Evolutionary conservation across 2,797 vertebrate species (phyloP).

Genomic region (Enteromius argenteus): DNA sequence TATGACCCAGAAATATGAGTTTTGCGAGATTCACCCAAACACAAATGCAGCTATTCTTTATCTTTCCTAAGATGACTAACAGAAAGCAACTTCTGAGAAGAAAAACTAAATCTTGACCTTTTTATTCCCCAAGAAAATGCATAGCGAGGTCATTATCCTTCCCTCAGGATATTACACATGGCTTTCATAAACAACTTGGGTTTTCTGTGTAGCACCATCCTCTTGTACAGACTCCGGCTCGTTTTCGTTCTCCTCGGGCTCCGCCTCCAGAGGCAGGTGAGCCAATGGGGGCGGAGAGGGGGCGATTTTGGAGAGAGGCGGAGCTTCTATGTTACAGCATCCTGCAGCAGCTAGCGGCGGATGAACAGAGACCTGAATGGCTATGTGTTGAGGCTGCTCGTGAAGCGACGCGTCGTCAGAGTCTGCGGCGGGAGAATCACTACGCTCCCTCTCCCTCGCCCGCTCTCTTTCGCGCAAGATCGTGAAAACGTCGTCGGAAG

Average conservation of each 20-base stretch:
- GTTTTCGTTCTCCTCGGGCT: slow-evolving; percentile 42
- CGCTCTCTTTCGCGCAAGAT: slow-evolving; percentile 85
- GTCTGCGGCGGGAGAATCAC: slow-evolving; percentile 88
- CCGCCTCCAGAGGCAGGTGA: slow-evolving; percentile 48
- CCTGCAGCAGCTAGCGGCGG: slow-evolving; percentile 74
- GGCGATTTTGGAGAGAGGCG: slow-evolving; percentile 64
- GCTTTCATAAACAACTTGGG: slow-evolving; percentile 92
- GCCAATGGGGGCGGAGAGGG: slow-evolving; percentile 55
- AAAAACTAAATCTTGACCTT: slow-evolving; percentile 55
- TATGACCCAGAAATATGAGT: not conserved
- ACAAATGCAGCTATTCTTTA: not conserved
- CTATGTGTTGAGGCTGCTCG: slow-evolving; percentile 93
- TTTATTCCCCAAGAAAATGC: slow-evolving; percentile 80
- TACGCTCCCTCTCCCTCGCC: slow-evolving; percentile 78
- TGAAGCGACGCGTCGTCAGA: slow-evolving; percentile 92
- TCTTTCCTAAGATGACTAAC: not conserved
- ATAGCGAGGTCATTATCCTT: slow-evolving; percentile 78
- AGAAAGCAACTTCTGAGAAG: not conserved
- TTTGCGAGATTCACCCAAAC: slow-evolving; percentile 1
- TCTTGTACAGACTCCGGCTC: slow-evolving; percentile 14
- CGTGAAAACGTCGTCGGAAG: slow-evolving; percentile 84
- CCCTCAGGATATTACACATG: slow-evolving; percentile 84
- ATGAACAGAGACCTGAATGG: slow-evolving; percentile 96
- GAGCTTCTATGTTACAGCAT: slow-evolving; percentile 77
- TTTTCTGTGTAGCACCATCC: slow-evolving; percentile 57